A percentile compares a stretch with the other conserved stretches of the same genome.
Conservation (phyloP, 2,888 invertebrate genomes). For the Pimpla rufipes region DNA sequence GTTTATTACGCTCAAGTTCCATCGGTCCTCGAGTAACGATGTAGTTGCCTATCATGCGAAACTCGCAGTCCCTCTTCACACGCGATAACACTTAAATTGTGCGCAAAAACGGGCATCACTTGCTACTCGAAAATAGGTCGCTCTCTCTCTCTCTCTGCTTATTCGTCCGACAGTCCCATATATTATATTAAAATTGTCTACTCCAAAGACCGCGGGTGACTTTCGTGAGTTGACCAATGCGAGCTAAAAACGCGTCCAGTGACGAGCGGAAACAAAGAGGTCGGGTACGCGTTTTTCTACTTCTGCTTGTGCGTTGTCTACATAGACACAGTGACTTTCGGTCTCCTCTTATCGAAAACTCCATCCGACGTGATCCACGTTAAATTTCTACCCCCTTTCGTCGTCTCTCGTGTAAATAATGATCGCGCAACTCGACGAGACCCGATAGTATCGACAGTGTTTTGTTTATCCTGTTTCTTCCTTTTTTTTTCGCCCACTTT, state of each 20-base stretch:
- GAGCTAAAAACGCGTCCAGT: background rate
- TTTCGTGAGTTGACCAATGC: background rate
- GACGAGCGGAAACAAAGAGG: background rate
- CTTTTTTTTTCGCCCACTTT: background rate
- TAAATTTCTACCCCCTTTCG: background rate
- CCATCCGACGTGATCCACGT: background rate
- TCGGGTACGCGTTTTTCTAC: background rate
- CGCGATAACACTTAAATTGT: constrained; percentile 11
- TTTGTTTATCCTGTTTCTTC: background rate
- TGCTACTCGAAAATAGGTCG: background rate
- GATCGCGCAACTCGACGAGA: constrained; percentile 19
- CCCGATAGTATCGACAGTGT: constrained; percentile 6
- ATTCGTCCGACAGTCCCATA: background rate
- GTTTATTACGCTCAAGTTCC: background rate
- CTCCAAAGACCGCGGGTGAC: background rate
- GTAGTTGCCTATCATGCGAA: background rate
- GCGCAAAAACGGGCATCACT: constrained; percentile 7
- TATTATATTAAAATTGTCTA: background rate
- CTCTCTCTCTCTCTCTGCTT: background rate
- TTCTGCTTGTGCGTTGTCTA: constrained; percentile 1
- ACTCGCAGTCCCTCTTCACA: background rate
- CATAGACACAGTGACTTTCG: constrained; percentile 11
- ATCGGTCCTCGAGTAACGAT: constrained; percentile 3
- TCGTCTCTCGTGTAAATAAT: background rate
- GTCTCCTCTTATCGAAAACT: constrained; percentile 11